Conservation (phyloP, 2,797 vertebrate species). For the Tiaroga cobitis region DNA sequence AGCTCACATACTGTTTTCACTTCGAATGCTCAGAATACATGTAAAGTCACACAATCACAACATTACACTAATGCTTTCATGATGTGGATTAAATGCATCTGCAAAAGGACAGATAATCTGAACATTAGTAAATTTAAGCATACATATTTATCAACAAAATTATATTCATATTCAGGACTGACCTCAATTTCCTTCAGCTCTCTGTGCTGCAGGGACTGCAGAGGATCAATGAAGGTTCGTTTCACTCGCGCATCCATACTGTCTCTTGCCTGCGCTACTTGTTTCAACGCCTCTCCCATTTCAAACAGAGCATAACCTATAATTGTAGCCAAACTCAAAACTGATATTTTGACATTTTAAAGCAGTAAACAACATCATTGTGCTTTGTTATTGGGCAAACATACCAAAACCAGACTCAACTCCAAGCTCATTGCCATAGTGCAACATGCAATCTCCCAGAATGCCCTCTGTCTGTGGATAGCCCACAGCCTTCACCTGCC, state of each 20-base stretch:
- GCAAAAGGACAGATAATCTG: not conserved
- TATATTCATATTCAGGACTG: not conserved
- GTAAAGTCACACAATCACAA: not conserved
- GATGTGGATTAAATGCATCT: not conserved
- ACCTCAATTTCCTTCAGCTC: slow-evolving; percentile 87
- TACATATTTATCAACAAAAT: not conserved
- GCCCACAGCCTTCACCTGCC: slow-evolving; percentile 81
- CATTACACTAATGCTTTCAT: not conserved
- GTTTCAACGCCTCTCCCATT: slow-evolving; percentile 84
- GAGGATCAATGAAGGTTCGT: slow-evolving; percentile 85
- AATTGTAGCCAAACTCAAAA: not conserved
- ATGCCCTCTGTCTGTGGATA: slow-evolving; percentile 87
- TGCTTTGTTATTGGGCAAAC: slow-evolving; percentile 51
- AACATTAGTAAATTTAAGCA: not conserved
- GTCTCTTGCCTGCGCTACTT: slow-evolving; percentile 85
- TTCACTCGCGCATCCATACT: slow-evolving; percentile 84
- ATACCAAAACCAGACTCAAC: slow-evolving; percentile 83
- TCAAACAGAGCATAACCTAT: slow-evolving; percentile 79
- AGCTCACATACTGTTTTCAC: not conserved
- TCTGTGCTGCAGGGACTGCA: slow-evolving; percentile 85
- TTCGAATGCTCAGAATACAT: not conserved
- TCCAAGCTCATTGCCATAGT: slow-evolving; percentile 83
- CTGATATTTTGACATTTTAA: not conserved
- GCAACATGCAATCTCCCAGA: slow-evolving; percentile 86
- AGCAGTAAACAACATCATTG: not conserved